A percentile compares a stretch with the other conserved stretches of the same genome.
These are phyloP conservation scores for Tor tambroides DNA, from an alignment of 2,113 vertebrate species.

Conservation along the genomic window DNA sequence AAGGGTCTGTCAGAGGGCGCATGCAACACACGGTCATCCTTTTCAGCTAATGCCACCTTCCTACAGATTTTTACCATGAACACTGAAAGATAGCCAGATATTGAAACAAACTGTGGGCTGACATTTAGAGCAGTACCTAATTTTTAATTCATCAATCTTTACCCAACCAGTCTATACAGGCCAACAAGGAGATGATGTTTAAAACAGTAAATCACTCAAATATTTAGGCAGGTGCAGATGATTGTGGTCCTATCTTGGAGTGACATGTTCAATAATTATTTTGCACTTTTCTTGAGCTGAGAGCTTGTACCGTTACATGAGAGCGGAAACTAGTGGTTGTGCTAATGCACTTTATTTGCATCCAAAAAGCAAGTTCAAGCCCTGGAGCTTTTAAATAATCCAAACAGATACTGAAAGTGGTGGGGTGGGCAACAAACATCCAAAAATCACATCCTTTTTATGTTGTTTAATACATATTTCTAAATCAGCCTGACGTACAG, in stretches of 20 bases:
- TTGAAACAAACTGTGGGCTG: neutral
- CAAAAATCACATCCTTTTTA: neutral
- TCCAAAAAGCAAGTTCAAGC: neutral
- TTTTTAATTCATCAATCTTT: neutral
- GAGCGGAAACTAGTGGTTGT: neutral
- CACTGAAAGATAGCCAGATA: neutral
- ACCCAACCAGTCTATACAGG: neutral
- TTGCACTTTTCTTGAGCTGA: neutral
- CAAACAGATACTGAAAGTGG: neutral
- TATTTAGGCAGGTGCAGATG: too few species aligned
- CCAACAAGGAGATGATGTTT: neutral
- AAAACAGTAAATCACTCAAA: neutral
- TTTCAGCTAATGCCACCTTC: neutral
- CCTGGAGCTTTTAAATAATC: neutral
- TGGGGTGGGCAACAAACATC: too few species aligned
- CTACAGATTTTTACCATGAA: neutral
- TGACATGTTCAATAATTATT: neutral
- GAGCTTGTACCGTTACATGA: neutral
- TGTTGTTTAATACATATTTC: neutral
- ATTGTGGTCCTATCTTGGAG: neutral
- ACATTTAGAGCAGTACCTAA: neutral
- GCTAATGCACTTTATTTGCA: constrained; percentile 4
- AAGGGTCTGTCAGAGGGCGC: neutral
- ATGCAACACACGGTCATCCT: neutral
- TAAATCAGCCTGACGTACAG: neutral